Percentiles rank a stretch among this genome's conserved stretches.
Evolutionary conservation across 1,140 invertebrate genomes (phyloP).

Genomic region (Apis cerana): DNA sequence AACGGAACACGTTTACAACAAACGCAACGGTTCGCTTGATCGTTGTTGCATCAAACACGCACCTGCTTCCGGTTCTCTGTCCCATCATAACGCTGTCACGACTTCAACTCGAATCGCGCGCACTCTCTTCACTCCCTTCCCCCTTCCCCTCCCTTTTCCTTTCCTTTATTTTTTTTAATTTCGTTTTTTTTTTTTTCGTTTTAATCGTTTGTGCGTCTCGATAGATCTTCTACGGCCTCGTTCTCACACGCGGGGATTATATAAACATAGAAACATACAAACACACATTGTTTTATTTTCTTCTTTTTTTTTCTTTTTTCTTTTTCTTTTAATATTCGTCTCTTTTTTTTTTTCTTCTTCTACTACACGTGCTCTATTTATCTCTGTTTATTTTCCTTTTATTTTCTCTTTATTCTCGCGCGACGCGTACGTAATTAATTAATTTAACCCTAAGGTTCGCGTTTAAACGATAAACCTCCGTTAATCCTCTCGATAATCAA

Average conservation of each 20-base stretch:
- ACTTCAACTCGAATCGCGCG: neutral
- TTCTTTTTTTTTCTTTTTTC: slow-evolving; percentile 6
- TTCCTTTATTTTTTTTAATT: too few species aligned
- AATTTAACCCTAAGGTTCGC: slow-evolving; percentile 34
- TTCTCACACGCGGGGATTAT: slow-evolving; percentile 71
- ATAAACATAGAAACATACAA: slow-evolving; percentile 79
- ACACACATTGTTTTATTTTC: slow-evolving; percentile 68
- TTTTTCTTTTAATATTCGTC: slow-evolving; percentile 3
- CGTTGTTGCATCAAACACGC: slow-evolving; percentile 24
- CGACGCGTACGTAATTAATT: slow-evolving; percentile 42
- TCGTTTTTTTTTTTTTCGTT: slow-evolving; percentile 4
- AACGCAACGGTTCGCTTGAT: slow-evolving; percentile 19
- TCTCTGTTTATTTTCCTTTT: neutral
- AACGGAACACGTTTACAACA: slow-evolving; percentile 22
- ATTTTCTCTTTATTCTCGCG: slow-evolving; percentile 26
- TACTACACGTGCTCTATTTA: slow-evolving; percentile 44
- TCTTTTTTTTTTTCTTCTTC: neutral
- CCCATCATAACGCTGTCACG: neutral
- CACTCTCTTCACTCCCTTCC: neutral
- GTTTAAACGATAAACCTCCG: slow-evolving; percentile 35
- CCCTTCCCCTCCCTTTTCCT: neutral
- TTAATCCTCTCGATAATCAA: slow-evolving; percentile 53
- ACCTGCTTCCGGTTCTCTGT: neutral
- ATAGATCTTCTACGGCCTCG: slow-evolving; percentile 59
- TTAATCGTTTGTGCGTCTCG: slow-evolving; percentile 63